Evolutionary conservation across 2,113 vertebrate species (phyloP).

Genomic region (Pyrgilauda ruficollis): DNA sequence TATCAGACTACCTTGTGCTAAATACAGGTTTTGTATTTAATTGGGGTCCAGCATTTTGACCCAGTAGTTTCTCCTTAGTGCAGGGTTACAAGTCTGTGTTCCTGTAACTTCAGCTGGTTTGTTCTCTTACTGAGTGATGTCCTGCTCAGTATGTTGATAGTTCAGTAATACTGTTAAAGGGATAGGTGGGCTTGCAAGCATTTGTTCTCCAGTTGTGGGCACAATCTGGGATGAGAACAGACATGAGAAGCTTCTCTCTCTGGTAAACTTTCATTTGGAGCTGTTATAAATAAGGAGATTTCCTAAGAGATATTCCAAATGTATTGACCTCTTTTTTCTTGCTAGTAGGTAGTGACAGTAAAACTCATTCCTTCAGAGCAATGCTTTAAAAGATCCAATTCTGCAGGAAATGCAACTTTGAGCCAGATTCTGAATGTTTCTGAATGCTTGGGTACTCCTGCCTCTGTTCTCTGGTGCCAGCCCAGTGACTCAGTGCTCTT

Average conservation of each 20-base stretch:
- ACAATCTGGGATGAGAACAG: not conserved
- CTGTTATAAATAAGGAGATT: not conserved
- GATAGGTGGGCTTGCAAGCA: not conserved
- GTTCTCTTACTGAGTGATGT: not conserved
- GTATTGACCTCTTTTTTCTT: not conserved
- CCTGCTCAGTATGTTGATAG: not conserved
- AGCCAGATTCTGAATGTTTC: not conserved
- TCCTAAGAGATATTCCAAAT: not conserved
- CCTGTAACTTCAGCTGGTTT: not conserved
- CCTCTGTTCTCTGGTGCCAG: not conserved
- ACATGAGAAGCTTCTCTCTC: not conserved
- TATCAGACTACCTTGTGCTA: not conserved
- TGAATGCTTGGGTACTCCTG: fast-evolving
- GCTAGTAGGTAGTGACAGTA: not conserved
- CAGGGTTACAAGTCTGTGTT: not conserved
- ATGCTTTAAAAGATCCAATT: not conserved
- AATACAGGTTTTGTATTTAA: not conserved
- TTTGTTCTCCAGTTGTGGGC: not conserved
- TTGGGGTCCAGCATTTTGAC: not conserved
- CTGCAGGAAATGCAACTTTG: not conserved
- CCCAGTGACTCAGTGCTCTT: not conserved
- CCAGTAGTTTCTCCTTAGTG: not conserved
- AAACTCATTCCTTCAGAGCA: not conserved
- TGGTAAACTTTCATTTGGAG: not conserved
- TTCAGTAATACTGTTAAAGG: not conserved